Evolutionary conservation across 1,140 invertebrate genomes (phyloP).

Genomic region (Drosophila kohkoa): DNA sequence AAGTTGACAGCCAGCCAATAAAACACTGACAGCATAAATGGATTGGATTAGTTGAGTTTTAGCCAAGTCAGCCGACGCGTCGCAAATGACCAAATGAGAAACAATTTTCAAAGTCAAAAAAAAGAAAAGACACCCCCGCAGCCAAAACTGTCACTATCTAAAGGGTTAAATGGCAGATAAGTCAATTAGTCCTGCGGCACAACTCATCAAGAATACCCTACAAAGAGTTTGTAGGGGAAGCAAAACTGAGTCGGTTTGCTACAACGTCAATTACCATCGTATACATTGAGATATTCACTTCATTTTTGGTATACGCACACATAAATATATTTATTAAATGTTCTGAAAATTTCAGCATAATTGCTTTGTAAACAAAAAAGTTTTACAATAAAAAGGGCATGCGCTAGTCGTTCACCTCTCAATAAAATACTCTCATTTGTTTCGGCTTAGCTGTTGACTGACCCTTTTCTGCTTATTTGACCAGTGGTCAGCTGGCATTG

Average conservation of each 20-base stretch:
- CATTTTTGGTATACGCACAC: neutral
- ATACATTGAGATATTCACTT: neutral
- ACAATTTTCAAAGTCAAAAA: conserved; percentile 13
- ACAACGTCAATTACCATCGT: neutral
- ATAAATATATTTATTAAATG: neutral
- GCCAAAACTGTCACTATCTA: conserved; percentile 22
- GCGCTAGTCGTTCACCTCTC: neutral
- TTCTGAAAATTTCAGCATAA: neutral
- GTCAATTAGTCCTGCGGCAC: conserved; percentile 43
- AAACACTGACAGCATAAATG: conserved; percentile 81
- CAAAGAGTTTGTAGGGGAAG: neutral
- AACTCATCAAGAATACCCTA: conserved; percentile 13
- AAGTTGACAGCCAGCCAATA: conserved; percentile 78
- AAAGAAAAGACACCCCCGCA: conserved; percentile 20
- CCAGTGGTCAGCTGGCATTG: conserved; percentile 35
- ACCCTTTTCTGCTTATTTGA: conserved; percentile 32
- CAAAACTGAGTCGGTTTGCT: neutral
- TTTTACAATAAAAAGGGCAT: neutral
- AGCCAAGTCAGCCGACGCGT: conserved; percentile 68
- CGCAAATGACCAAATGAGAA: conserved; percentile 34
- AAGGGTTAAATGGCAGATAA: conserved; percentile 38
- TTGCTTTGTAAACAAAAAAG: neutral
- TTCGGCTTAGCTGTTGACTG: neutral
- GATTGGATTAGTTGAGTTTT: conserved; percentile 77
- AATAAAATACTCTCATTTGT: neutral